Evolutionary conservation across 2,113 vertebrate genomes (phyloP), one percentile per base, ranked within the genome.

Genomic region (Chlamydotis undulata): DNA sequence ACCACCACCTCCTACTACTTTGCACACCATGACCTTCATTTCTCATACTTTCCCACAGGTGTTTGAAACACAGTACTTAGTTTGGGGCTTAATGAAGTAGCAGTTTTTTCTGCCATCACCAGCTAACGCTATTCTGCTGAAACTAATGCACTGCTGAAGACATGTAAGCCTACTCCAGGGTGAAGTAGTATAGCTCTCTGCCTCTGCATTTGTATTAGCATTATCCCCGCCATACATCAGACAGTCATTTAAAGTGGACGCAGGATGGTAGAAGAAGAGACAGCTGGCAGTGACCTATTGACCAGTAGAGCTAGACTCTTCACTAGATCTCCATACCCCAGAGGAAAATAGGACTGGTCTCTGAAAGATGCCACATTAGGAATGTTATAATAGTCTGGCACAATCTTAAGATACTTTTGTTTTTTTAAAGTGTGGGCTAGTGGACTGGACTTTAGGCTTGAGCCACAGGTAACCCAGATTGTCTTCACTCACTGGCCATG

Each of bases 11-110:
- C 57, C 94, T 73, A 33, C 88, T 87, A 14, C 60, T 92, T 92
- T 82, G 83, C 83, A 92, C 63, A 75, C 52, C 29, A 10, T 52
- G 45, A 19, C 52, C 24, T 73, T 84, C 6, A 28, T 82, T 93
- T 74, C 83, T 79, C 61, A 25, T 25, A 17, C 60, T 84, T 95
- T 93, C 94, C 87, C 94, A 96, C 93, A 94, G 77, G 60, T 91
- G 87, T 56, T 95, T 59, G 91, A 80, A 90, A 80, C 8, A 0
- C 87, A 92, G 6, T 56, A 71, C 12, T 56, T 35, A 15, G 8
- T 81, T 74, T 52, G 41, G 18, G 5, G 6, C 29, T 73, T 75
- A 87, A 59, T 26, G 29, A 81, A 81, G 78, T 11, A 35, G 39
- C 35, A 43, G 61, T 55, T 39, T 75, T 88, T 61, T 16, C 53